Percentiles rank a stretch among this genome's conserved stretches.
These are phyloP conservation scores for Polietes domitor DNA, from an alignment of 2,888 invertebrate genomes.

Conservation along the genomic window DNA sequence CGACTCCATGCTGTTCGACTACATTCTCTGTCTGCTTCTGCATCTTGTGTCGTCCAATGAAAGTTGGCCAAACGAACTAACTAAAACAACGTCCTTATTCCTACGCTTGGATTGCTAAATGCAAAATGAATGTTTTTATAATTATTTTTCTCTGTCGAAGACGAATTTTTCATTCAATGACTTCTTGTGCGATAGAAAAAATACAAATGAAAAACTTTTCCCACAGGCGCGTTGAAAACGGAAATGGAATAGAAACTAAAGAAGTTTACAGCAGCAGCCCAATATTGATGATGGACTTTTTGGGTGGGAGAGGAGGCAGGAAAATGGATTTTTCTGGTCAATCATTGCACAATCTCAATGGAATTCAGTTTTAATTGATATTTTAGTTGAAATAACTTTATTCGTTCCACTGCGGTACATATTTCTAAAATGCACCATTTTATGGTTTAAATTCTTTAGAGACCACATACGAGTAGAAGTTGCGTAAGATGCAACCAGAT, in stretches of 20 bases:
- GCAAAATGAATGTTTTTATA: conserved; percentile 13
- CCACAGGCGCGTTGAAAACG: neutral
- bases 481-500: too few relatives aligned
- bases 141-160: neutral
- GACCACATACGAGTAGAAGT: too few relatives aligned
- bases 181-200: neutral
- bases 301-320: neutral
- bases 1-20: neutral
- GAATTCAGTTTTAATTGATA: conserved; percentile 6
- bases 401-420: too few relatives aligned
- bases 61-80: too few relatives aligned
- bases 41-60: too few relatives aligned
- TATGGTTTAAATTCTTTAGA: too few relatives aligned
- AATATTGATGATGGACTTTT: neutral
- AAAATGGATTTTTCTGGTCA: neutral
- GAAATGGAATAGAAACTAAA: neutral
- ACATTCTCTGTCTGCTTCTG: neutral
- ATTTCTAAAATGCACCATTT: too few relatives aligned
- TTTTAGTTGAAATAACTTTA: neutral
- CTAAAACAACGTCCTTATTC: too few relatives aligned
- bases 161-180: neutral
- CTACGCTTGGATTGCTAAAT: neutral
- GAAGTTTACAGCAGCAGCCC: neutral
- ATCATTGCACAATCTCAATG: neutral
- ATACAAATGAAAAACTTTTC: neutral